These are phyloP conservation scores for Octomys mimax DNA, from an alignment of 2,797 vertebrate species.

Conservation along the genomic window DNA sequence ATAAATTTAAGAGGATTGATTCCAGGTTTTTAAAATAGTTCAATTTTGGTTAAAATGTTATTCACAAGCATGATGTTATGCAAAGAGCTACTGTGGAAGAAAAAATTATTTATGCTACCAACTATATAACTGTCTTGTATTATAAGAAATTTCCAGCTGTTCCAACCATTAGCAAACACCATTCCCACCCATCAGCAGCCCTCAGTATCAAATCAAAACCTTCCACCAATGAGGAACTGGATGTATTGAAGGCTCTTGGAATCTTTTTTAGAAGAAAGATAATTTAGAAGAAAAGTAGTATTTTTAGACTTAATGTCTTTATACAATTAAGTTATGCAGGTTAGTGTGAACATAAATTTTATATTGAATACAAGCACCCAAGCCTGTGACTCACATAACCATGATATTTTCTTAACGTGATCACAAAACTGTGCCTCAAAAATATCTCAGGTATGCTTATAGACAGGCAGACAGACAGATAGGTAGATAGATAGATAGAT, in stretches of 20 bases:
- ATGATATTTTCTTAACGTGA: not conserved
- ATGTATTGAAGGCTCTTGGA: not conserved
- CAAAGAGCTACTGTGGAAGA: not conserved
- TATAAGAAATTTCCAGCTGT: not conserved
- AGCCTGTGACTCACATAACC: not conserved
- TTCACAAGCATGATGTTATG: not conserved
- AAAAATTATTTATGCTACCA: not conserved
- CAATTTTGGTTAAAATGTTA: not conserved
- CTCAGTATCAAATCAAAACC: not conserved
- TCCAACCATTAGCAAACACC: not conserved
- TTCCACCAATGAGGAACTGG: accelerated
- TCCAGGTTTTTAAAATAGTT: not conserved
- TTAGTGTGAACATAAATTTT: not conserved
- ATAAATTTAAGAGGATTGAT: not conserved
- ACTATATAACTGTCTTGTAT: not conserved
- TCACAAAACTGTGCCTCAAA: not conserved
- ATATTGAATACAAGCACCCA: accelerated
- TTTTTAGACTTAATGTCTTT: not conserved
- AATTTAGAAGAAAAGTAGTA: too few relatives aligned
- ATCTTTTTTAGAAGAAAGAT: too few relatives aligned
- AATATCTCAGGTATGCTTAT: not conserved
- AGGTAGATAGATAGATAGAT: not conserved
- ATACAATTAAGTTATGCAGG: not conserved
- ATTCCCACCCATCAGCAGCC: too few relatives aligned
- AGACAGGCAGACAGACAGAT: not conserved